Evolutionary conservation across 2,797 vertebrate genomes (phyloP).

Genomic region (Atherinosoma microstoma): DNA sequence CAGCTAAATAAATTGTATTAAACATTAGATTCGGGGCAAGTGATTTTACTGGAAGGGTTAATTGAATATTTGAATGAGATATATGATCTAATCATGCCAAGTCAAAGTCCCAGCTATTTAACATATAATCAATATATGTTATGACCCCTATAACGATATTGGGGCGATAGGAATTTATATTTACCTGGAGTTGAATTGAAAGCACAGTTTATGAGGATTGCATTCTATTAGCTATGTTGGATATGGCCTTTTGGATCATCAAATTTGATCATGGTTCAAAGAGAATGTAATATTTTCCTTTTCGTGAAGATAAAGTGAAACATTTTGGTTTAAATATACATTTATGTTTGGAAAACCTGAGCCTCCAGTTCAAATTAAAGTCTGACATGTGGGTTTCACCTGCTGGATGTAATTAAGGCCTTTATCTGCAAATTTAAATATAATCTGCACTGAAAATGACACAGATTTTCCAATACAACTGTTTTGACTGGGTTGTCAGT

Average conservation of each 20-base stretch:
- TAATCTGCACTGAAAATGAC: conserved; percentile 49
- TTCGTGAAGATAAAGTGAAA: not conserved
- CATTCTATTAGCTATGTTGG: conserved; percentile 14
- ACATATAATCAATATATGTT: not conserved
- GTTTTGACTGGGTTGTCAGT: conserved; percentile 38
- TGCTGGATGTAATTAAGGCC: not conserved
- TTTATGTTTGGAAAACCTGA: not conserved
- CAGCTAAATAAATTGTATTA: not conserved
- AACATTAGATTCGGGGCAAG: not conserved
- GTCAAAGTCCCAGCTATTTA: not conserved
- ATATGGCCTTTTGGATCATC: conserved; percentile 18
- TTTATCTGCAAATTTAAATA: conserved; percentile 25
- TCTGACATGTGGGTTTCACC: not conserved
- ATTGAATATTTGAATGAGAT: not conserved
- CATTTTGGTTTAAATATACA: not conserved
- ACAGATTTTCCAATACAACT: conserved; percentile 38
- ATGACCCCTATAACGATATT: not conserved
- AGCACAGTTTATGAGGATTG: conserved; percentile 5
- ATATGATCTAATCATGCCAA: not conserved
- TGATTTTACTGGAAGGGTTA: not conserved
- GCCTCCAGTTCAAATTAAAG: not conserved
- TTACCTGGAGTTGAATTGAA: conserved; percentile 18
- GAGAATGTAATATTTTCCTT: not conserved
- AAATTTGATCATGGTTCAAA: not conserved
- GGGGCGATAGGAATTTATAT: conserved; percentile 13